Evolutionary conservation across 2,113 vertebrate species (phyloP).

Genomic region (Nymphicus hollandicus): DNA sequence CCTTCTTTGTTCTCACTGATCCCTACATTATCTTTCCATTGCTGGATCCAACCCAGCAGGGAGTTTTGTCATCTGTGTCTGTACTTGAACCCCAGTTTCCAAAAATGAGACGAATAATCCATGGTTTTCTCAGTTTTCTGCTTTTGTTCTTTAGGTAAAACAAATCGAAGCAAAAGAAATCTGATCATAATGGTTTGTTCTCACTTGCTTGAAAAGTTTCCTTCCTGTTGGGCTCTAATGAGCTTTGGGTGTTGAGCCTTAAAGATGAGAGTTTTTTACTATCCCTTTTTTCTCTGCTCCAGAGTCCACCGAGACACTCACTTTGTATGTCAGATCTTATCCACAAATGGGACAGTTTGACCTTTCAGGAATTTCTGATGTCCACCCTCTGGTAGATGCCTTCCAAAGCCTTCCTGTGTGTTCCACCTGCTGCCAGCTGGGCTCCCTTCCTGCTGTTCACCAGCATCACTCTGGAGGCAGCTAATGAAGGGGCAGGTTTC

Average conservation of each 20-base stretch:
- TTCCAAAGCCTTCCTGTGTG: not conserved
- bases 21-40: not conserved
- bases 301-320: not conserved
- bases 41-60: not conserved
- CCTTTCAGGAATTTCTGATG: not conserved
- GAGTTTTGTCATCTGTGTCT: not conserved
- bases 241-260: not conserved
- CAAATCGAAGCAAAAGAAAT: not conserved
- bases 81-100: not conserved
- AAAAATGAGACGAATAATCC: not conserved
- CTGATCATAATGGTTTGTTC: not conserved
- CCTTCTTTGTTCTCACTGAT: not conserved
- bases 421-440: not conserved
- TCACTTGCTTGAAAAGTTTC: not conserved
- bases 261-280: not conserved
- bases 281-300: not conserved
- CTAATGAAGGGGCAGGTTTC: not conserved
- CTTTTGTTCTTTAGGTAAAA: not conserved
- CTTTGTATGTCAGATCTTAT: not conserved
- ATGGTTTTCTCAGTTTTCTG: not conserved
- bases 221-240: not conserved
- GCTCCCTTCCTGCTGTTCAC: not conserved
- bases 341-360: not conserved
- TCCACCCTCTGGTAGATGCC: not conserved
- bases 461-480: fast-evolving